phyloP scores from a whole-genome alignment of 2,888 invertebrate species.

The Clitarchus hookeri region DNA sequence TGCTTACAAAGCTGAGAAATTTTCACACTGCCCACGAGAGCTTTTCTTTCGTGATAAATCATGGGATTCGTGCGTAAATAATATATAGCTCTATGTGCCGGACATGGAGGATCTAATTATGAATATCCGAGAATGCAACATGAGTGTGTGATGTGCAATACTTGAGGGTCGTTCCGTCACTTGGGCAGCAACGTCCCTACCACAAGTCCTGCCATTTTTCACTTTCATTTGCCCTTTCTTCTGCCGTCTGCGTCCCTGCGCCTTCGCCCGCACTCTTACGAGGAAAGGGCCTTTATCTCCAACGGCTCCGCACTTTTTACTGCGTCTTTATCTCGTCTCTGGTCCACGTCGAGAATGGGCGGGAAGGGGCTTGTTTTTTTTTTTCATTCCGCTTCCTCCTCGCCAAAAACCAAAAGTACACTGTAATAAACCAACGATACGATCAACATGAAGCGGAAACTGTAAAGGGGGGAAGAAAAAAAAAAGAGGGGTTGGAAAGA shows the following conservation, averaged over 20 bases:
- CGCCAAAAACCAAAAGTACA: slow-evolving; percentile 19
- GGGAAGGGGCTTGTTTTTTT: background rate
- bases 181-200: background rate
- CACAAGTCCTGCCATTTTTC: background rate
- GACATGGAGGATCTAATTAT: too few species aligned
- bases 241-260: background rate
- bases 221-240: background rate
- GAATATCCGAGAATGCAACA: too few species aligned
- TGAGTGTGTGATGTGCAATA: too few species aligned
- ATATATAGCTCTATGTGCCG: too few species aligned
- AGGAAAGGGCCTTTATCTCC: background rate
- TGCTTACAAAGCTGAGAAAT: too few species aligned
- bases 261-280: background rate
- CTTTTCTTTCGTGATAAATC: too few species aligned
- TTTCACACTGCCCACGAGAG: too few species aligned
- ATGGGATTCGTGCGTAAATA: too few species aligned
- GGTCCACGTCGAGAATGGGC: background rate
- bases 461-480: background rate
- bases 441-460: slow-evolving; percentile 22
- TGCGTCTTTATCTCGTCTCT: background rate
- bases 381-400: background rate
- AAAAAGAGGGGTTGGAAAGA: background rate
- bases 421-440: slow-evolving; percentile 10
- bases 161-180: too few species aligned
- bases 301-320: background rate